These are phyloP conservation scores for Epinephelus cyanopodus DNA, from an alignment of 2,113 vertebrate genomes.

Conservation along the genomic window DNA sequence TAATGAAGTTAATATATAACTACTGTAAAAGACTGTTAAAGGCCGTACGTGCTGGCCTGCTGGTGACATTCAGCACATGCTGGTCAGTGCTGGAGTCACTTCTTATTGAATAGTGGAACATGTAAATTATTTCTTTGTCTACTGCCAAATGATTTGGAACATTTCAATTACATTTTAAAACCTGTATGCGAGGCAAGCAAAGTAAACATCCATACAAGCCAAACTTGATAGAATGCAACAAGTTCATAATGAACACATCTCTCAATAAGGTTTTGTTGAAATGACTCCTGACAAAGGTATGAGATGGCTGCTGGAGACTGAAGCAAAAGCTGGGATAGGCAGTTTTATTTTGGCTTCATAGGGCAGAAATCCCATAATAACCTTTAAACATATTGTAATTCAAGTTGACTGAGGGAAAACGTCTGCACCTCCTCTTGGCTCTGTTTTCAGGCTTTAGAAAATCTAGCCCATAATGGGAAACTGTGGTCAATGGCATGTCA, in stretches of 20 bases:
- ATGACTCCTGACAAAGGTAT: neutral
- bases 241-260: too few species aligned
- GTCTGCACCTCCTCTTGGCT: too few species aligned
- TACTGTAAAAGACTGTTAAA: too few species aligned
- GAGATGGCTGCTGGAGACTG: neutral
- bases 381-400: too few species aligned
- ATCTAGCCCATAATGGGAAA: too few species aligned
- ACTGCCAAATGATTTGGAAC: neutral
- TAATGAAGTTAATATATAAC: neutral
- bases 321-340: neutral
- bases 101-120: neutral
- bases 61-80: slow-evolving; percentile 26
- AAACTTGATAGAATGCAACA: neutral
- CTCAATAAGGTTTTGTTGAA: neutral
- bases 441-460: too few species aligned
- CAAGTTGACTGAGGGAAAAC: too few species aligned
- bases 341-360: too few species aligned
- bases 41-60: neutral
- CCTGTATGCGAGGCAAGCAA: neutral
- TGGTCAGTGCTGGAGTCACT: slow-evolving; percentile 44
- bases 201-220: neutral
- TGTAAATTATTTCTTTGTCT: neutral
- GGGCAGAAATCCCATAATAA: too few species aligned
- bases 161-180: neutral
- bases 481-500: too few species aligned